phyloP scores from a whole-genome alignment of 2,888 invertebrate genomes.

The Patella depressa region DNA sequence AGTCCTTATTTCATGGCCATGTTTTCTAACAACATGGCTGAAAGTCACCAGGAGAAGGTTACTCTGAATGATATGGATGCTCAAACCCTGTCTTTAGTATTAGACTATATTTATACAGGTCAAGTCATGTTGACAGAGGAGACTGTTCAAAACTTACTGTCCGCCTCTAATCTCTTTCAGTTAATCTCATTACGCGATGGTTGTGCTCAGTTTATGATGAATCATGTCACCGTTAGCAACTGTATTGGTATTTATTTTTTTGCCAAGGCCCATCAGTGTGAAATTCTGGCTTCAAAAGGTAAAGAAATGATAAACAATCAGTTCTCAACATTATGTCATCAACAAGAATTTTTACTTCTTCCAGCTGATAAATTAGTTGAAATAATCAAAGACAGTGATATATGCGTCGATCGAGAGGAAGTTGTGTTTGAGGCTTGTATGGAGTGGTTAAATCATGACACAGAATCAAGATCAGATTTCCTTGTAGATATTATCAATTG shows the following conservation, averaged over 20 bases:
- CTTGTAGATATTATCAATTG: conserved; percentile 61
- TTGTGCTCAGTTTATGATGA: conserved; percentile 69
- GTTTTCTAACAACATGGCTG: conserved; percentile 64
- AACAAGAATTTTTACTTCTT: conserved; percentile 64
- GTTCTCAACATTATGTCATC: conserved; percentile 54
- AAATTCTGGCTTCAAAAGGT: conserved; percentile 53
- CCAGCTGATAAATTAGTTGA: conserved; percentile 67
- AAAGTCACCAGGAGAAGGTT: conserved; percentile 61
- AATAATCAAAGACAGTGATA: conserved; percentile 64
- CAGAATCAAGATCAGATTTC: conserved; percentile 41
- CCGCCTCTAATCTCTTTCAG: conserved; percentile 69
- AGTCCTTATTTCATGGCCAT: conserved; percentile 70
- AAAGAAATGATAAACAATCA: conserved; percentile 63
- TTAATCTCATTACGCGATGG: conserved; percentile 61
- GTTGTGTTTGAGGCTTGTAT: conserved; percentile 66
- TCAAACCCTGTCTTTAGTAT: conserved; percentile 59
- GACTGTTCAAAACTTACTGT: conserved; percentile 66
- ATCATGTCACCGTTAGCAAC: conserved; percentile 64
- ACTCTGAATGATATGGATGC: conserved; percentile 63
- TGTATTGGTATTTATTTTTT: conserved; percentile 69
- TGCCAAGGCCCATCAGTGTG: conserved; percentile 68
- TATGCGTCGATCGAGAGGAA: conserved; percentile 64
- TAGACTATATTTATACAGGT: conserved; percentile 69
- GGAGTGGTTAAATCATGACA: conserved; percentile 60
- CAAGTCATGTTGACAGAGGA: conserved; percentile 63